phyloP scores from a whole-genome alignment of 2,113 vertebrate genomes.

The Scatophagus argus region DNA sequence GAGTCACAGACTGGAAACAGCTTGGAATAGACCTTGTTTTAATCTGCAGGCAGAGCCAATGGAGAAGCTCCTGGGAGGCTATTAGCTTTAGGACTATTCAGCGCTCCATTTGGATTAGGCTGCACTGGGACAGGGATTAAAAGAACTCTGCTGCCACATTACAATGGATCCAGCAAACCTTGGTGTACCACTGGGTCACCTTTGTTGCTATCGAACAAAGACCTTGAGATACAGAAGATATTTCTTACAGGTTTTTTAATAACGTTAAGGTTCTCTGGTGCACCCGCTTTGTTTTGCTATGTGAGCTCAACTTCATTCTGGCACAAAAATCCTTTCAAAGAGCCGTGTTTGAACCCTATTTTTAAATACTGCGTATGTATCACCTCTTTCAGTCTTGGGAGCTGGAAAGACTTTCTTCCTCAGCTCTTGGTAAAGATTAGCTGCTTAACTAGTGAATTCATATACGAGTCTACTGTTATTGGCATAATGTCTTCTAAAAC shows the following conservation, averaged over 20 bases:
- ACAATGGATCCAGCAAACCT: constrained; percentile 58
- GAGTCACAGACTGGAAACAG: constrained; percentile 48
- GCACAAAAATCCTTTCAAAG: background rate
- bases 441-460: background rate
- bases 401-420: background rate
- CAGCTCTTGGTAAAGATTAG: background rate
- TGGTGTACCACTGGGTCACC: constrained; percentile 43
- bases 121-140: constrained; percentile 71
- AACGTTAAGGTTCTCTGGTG: background rate
- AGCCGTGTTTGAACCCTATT: background rate
- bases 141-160: constrained; percentile 58
- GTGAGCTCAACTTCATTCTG: background rate
- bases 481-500: background rate
- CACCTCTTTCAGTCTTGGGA: background rate
- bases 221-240: constrained; percentile 13
- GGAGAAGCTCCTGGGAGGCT: constrained; percentile 68
- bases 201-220: constrained; percentile 47
- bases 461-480: background rate
- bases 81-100: constrained; percentile 72
- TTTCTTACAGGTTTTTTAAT: background rate
- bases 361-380: background rate
- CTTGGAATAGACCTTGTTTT: constrained; percentile 55
- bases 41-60: constrained; percentile 61
- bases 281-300: background rate
- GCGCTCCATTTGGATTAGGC: constrained; percentile 76